These are phyloP conservation scores for Sternarchorhynchus goeldii DNA, from an alignment of 2,797 vertebrate genomes.

Conservation along the genomic window DNA sequence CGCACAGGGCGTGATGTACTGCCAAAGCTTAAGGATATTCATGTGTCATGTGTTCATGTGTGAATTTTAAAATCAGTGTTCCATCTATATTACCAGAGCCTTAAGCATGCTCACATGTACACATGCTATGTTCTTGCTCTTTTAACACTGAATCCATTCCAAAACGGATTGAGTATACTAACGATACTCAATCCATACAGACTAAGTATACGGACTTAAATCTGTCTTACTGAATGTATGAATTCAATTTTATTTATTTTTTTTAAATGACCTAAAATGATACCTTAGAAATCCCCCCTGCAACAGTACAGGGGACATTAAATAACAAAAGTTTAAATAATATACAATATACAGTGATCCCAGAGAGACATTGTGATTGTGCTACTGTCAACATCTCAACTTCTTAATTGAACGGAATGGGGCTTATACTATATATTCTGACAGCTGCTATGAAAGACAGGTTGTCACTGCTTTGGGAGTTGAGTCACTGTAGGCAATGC, in stretches of 20 bases:
- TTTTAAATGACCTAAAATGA: too few species aligned
- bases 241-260: too few species aligned
- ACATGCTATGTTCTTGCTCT: neutral
- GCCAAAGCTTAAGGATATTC: neutral
- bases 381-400: slow-evolving; percentile 18
- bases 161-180: too few species aligned
- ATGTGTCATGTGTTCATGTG: neutral
- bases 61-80: neutral
- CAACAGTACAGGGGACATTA: too few species aligned
- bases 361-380: slow-evolving; percentile 14
- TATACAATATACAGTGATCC: slow-evolving; percentile 21
- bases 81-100: neutral
- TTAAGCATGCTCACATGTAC: neutral
- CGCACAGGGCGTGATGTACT: neutral
- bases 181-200: too few species aligned
- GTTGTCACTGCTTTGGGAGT: slow-evolving; percentile 16
- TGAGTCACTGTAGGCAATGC: slow-evolving; percentile 32
- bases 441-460: slow-evolving; percentile 32
- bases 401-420: neutral
- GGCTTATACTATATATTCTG: slow-evolving; percentile 5
- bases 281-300: too few species aligned
- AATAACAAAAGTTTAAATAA: slow-evolving; percentile 9
- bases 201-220: too few species aligned
- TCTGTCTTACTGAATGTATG: too few species aligned
- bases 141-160: too few species aligned